Conservation (phyloP, 2,888 invertebrate genomes). For the Galerucella pusilla region DNA sequence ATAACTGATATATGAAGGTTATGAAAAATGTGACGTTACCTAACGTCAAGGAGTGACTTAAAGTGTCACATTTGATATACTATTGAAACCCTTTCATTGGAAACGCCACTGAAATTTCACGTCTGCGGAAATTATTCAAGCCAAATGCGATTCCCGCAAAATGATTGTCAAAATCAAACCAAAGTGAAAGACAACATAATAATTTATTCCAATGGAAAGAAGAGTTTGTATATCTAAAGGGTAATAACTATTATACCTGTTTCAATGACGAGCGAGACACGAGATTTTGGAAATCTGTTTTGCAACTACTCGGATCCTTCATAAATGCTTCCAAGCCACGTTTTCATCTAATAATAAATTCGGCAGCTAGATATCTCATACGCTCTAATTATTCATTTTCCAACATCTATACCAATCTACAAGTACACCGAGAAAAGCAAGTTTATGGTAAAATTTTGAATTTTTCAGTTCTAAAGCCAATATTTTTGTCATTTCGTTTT, state of each 20-base stretch:
- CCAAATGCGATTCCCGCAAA: too few species aligned
- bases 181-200: neutral
- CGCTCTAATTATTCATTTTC: constrained; percentile 30
- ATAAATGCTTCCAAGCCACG: neutral
- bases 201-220: neutral
- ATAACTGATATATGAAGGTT: too few species aligned
- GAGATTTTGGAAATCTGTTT: constrained; percentile 3
- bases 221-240: neutral
- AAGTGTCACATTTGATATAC: too few species aligned
- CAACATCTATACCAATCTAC: neutral
- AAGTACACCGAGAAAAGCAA: neutral
- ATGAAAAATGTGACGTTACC: too few species aligned
- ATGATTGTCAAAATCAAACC: too few species aligned
- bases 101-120: too few species aligned
- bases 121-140: too few species aligned
- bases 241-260: neutral
- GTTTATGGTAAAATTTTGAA: too few species aligned
- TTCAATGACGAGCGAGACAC: neutral
- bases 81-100: too few species aligned
- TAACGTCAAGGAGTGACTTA: too few species aligned
- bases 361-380: constrained; percentile 6
- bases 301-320: constrained; percentile 1
- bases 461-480: too few species aligned
- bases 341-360: constrained; percentile 19
- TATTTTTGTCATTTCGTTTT: too few species aligned